phyloP scores from a whole-genome alignment of 2,888 invertebrate genomes.

The Tachina lurida region DNA sequence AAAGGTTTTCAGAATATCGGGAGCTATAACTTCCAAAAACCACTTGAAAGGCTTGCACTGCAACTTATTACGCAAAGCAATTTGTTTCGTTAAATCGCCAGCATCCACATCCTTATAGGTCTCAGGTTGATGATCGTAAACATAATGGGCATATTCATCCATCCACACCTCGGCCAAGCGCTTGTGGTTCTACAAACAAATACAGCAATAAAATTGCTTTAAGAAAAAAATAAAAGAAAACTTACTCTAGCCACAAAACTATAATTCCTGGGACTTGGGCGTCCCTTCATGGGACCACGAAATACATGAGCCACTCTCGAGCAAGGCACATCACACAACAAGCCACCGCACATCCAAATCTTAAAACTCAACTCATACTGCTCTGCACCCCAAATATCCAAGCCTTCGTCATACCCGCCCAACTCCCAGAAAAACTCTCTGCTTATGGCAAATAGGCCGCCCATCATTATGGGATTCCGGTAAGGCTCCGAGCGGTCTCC shows the following conservation, averaged over 20 bases:
- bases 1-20: constrained; percentile 92
- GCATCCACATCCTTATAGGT: constrained; percentile 88
- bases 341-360: constrained; percentile 97
- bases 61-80: constrained; percentile 88
- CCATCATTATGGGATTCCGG: constrained; percentile 97
- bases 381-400: constrained; percentile 98
- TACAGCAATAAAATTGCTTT: not conserved
- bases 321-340: constrained; percentile 95
- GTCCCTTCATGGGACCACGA: constrained; percentile 84
- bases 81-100: constrained; percentile 91
- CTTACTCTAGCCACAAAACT: constrained; percentile 70
- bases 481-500: constrained; percentile 76
- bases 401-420: constrained; percentile 94
- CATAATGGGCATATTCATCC: constrained; percentile 95
- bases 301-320: constrained; percentile 96
- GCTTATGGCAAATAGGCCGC: constrained; percentile 97
- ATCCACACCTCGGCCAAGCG: constrained; percentile 97
- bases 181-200: constrained; percentile 88
- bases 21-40: constrained; percentile 96
- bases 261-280: constrained; percentile 60
- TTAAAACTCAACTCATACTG: constrained; percentile 98
- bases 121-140: constrained; percentile 89
- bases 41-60: constrained; percentile 95
- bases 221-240: not conserved
- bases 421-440: constrained; percentile 96